Evolutionary conservation across 2,113 vertebrate species (phyloP), one percentile per base, ranked within the genome.

Genomic region (Pithys albifrons): DNA sequence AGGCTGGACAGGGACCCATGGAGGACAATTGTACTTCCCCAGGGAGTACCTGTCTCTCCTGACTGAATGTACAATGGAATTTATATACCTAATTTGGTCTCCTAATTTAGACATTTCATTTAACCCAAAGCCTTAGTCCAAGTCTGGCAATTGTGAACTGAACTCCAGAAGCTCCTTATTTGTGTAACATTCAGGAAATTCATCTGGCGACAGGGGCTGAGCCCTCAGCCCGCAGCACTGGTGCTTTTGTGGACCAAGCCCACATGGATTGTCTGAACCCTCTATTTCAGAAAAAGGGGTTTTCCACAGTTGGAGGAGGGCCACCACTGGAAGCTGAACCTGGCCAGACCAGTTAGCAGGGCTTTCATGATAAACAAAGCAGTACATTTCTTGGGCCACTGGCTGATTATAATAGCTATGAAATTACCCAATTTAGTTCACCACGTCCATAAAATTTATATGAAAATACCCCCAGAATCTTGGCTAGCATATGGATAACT

Each of bases 401-500:
- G 57, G 86, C 79, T 96, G 93, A 95, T 95, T 92, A 54, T 86
- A 95, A 96, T 92, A 95, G 83, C 85, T 97, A 96, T 92, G 82
- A 96, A 93, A 97, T 94, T 91, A 89, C 89, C 80, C 92, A 43
- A 93, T 95, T 94, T 93, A 95, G 82, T 49, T 96, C 91, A 94
- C 80, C 90, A 91, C 14, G 69, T 96, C 94, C 90, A 95, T 96
- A 93, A 97, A 96, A 92, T 79, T 91, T 83, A 88, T 95, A 87
- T 2, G 0, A 96, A 96, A 97, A 93, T 69, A 89, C 90, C 84
- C 84, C 84, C 85, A 92, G 85, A 95, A 82, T 82, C 93, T 89
- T 95, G 94, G 96, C 97, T 55, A 96, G 67, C 76, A 12, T 27
- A 64, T 62, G 91, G 85, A 93, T 95, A 97, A 94, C 91, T 94